Base-by-base conservation (phyloP, 2,113 vertebrate genomes). In the Phaetusa simplex region DNA sequence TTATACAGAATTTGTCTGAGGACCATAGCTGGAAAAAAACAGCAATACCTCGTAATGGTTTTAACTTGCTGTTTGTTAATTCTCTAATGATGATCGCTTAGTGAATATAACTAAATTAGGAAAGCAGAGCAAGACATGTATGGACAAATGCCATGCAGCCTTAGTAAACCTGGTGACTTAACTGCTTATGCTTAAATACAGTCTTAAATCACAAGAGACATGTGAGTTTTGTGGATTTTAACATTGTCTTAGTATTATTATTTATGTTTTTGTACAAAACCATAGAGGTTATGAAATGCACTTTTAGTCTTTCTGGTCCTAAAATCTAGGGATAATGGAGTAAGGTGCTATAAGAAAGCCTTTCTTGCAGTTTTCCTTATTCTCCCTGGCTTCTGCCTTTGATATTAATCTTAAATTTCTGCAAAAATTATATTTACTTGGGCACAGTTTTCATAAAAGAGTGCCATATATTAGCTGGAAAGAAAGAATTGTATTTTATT, bases 261-360 rank as follows among this genome's bases (percentile, higher is more conserved):
- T 16, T 52, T 45, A 47, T 40, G 8, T 10, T 72, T 87, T 82
- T 36, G 17, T 80, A 65, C 19, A 72, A 69, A 88, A 92, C 2
- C 2, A 0, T 34, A 29, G 22, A 12, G 27, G 18, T 72, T 47
- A 11, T 1, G 0, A 87, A 79, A 72, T 34, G 30, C 18, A 59
- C 1, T 72, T 88, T 49, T 47, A 64, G 14, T 47, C 52, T 47
- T 74, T 55, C 49, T 69, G 6, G 15, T 32, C 27, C 72, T 84
- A 42, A 83, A 90, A 70, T 83, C 10, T 47, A 70, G 13, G n/a
- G 15, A 47, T 77, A 67, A 47, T 59, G 15, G 15, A 40, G 4
- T 34, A 71, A 84, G 12, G 64, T 93, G 64, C 8, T 55, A 15
- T 14, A 72, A 76, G 26, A 84, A 91, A 88, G 6, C 14, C 6